phyloP scores from a whole-genome alignment of 2,113 vertebrate species.

The Leptocoma aspasia region DNA sequence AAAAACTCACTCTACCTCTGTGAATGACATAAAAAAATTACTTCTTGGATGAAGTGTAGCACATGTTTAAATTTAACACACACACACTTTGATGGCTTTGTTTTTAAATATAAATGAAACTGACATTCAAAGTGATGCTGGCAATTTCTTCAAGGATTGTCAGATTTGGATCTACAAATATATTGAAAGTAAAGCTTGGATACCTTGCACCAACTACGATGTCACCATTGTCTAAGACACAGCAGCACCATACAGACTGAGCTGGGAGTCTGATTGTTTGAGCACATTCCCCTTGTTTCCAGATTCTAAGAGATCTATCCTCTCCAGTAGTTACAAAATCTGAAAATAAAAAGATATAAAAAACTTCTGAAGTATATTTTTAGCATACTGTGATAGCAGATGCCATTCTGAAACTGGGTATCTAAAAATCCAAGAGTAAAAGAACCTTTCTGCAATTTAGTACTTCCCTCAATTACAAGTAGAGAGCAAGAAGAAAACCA shows the following conservation, averaged over 20 bases:
- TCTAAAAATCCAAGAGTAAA: background rate
- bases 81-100: background rate
- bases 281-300: slow-evolving; percentile 86
- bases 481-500: background rate
- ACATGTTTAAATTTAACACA: background rate
- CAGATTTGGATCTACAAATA: background rate
- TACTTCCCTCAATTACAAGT: background rate
- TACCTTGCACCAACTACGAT: slow-evolving; percentile 94
- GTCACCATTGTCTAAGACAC: slow-evolving; percentile 90
- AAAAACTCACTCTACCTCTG: background rate
- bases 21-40: background rate
- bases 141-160: background rate
- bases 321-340: slow-evolving; percentile 95
- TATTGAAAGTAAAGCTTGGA: background rate
- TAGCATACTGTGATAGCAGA: background rate
- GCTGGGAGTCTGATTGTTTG: slow-evolving; percentile 93
- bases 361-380: background rate
- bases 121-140: background rate
- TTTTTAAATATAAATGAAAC: background rate
- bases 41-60: background rate
- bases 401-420: background rate
- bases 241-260: slow-evolving; percentile 97
- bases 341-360: slow-evolving; percentile 41
- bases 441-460: background rate
- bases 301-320: slow-evolving; percentile 90